These are phyloP conservation scores for Chamaea fasciata DNA, from an alignment of 2,113 vertebrate genomes.

Conservation along the genomic window DNA sequence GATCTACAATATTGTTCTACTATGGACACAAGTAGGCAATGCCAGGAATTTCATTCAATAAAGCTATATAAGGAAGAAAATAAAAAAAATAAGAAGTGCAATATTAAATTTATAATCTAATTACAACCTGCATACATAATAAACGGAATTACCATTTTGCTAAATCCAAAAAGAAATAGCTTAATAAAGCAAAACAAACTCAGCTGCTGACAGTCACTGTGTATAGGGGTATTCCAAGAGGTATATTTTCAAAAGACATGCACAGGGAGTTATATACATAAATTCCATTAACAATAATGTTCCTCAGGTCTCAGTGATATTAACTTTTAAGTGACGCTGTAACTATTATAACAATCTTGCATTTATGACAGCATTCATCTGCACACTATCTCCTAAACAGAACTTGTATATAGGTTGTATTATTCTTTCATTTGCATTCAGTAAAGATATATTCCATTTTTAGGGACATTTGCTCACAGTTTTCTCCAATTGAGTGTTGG, in stretches of 20 bases:
- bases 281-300: constrained; percentile 61
- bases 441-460: constrained; percentile 51
- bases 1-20: background rate
- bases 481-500: constrained; percentile 8
- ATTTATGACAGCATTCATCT: constrained; percentile 50
- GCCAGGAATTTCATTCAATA: background rate
- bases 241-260: constrained; percentile 48
- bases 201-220: background rate
- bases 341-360: constrained; percentile 50
- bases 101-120: constrained; percentile 33
- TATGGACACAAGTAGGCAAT: background rate
- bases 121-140: background rate
- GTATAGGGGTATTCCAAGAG: constrained; percentile 34
- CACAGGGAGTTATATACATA: constrained; percentile 33
- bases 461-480: constrained; percentile 53
- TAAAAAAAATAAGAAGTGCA: background rate
- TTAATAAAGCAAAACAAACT: constrained; percentile 42
- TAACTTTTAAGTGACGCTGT: constrained; percentile 59
- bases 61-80: background rate
- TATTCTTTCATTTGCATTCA: constrained; percentile 39
- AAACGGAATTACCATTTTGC: constrained; percentile 13
- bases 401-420: constrained; percentile 3
- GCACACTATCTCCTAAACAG: constrained; percentile 1
- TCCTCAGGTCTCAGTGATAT: constrained; percentile 42
- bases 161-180: constrained; percentile 40